A percentile compares a stretch with the other conserved stretches of the same genome.
Conservation (phyloP, 2,797 vertebrate genomes). For the Tokudaia muenninki region DNA sequence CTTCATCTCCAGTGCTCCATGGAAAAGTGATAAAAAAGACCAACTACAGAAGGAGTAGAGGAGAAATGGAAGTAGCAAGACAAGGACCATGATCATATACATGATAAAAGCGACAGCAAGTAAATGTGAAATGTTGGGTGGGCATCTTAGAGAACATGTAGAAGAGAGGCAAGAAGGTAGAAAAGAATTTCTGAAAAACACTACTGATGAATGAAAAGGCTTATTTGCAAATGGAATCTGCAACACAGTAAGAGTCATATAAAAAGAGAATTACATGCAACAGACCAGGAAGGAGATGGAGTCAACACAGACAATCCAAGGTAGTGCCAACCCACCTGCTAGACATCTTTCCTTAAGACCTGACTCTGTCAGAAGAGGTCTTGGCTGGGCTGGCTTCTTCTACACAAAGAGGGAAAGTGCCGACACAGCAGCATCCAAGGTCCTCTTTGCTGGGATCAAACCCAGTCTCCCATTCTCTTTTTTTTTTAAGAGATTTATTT, state of each 20-base stretch:
- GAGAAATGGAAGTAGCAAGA: not conserved
- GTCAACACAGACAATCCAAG: fast-evolving
- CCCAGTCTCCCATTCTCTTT: not conserved
- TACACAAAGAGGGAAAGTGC: fast-evolving
- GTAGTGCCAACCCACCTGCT: not conserved
- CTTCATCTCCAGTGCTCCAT: not conserved
- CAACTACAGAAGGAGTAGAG: not conserved
- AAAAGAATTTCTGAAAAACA: not conserved
- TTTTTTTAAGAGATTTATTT: too few relatives aligned
- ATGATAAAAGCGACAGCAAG: not conserved
- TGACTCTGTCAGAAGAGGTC: not conserved
- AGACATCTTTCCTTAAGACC: not conserved
- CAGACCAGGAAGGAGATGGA: not conserved
- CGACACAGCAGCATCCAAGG: not conserved
- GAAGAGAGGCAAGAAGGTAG: not conserved
- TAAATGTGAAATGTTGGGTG: fast-evolving
- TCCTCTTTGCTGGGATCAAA: not conserved
- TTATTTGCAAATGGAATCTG: not conserved
- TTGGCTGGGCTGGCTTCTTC: too few relatives aligned
- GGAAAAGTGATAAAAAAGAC: not conserved
- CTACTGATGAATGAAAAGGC: not conserved
- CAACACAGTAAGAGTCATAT: not conserved
- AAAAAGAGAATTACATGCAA: not conserved
- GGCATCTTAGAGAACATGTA: not conserved
- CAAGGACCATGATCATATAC: not conserved